These are phyloP conservation scores for Mnemiopsis leidyi DNA, from an alignment of 37 sponge, comb jelly and placozoan species.

Conservation along the genomic window DNA sequence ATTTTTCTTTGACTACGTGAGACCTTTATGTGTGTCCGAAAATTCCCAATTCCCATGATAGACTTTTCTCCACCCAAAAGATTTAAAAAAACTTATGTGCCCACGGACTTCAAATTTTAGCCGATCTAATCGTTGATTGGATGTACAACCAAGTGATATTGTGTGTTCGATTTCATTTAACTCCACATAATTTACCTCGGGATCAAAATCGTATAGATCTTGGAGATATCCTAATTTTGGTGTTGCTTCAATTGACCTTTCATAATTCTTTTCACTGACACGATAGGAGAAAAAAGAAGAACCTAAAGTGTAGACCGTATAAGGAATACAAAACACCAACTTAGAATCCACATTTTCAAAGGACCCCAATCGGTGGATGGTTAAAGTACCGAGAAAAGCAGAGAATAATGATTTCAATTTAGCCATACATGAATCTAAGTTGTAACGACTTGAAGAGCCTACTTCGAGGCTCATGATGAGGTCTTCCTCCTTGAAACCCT, in stretches of 20 bases:
- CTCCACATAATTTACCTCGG: neutral
- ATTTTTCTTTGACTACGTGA: neutral
- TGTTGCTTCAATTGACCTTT: neutral
- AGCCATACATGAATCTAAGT: neutral
- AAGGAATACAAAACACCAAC: neutral
- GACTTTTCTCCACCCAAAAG: neutral
- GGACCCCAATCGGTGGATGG: neutral
- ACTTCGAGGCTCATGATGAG: neutral
- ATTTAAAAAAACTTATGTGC: neutral
- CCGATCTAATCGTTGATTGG: neutral
- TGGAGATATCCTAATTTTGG: too few species aligned
- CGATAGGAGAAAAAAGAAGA: too few species aligned
- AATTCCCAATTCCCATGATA: neutral
- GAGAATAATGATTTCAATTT: neutral
- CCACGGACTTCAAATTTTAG: neutral
- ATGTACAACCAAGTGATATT: neutral
- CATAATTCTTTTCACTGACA: neutral
- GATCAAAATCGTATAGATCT: neutral
- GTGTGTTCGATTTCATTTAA: neutral
- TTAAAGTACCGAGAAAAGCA: neutral
- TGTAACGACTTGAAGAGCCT: neutral
- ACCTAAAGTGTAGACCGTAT: neutral
- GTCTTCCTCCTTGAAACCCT: neutral
- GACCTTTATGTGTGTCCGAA: neutral
- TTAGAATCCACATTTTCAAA: neutral